Evolutionary conservation across 2,113 vertebrate genomes (phyloP).

Genomic region (Saccopteryx leptura): DNA sequence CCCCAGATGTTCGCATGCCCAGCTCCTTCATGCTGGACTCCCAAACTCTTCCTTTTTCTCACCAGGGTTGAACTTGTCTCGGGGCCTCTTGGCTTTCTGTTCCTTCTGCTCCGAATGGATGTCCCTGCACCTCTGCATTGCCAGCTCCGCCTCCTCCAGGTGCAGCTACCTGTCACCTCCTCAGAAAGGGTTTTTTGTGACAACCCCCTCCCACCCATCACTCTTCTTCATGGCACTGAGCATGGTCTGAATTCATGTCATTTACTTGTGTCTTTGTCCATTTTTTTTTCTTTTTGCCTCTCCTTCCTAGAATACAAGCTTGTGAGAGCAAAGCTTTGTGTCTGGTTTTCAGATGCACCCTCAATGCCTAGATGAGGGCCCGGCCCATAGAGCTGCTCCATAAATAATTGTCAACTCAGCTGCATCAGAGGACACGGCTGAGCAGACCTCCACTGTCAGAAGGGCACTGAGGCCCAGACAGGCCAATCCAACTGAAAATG

Average conservation of each 20-base stretch:
- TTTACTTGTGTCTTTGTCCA: neutral
- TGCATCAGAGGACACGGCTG: neutral
- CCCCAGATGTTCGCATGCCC: neutral
- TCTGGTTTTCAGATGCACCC: neutral
- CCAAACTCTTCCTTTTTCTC: neutral
- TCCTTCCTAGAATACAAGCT: neutral
- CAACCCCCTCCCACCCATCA: neutral
- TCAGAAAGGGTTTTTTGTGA: conserved; percentile 28
- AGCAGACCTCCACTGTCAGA: neutral
- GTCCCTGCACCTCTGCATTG: neutral
- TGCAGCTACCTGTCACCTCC: conserved; percentile 2
- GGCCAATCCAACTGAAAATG: neutral
- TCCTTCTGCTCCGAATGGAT: neutral
- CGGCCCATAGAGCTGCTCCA: neutral
- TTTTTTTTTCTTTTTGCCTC: neutral
- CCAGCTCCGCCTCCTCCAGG: neutral
- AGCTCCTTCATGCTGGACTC: neutral
- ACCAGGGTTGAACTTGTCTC: neutral
- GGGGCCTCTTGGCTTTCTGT: neutral
- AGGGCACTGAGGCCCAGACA: neutral
- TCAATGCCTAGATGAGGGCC: neutral
- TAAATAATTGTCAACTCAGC: neutral
- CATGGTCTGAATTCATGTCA: conserved; percentile 5
- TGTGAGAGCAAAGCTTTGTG: neutral
- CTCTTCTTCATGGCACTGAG: neutral